phyloP scores from a whole-genome alignment of 2,888 invertebrate species.

The Lysandra coridon region DNA sequence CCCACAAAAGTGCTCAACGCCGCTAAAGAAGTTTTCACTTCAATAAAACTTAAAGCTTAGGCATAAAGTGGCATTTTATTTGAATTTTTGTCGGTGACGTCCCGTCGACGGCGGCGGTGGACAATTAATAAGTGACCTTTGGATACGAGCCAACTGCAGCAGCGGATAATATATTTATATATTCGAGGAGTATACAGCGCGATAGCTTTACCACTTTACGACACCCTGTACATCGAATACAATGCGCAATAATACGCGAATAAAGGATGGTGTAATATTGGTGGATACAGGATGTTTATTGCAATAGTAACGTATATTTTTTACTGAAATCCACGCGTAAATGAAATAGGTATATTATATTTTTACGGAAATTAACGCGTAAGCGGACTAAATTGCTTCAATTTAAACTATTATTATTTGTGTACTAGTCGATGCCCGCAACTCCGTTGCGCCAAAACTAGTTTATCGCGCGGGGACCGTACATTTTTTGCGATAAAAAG shows the following conservation, averaged over 20 bases:
- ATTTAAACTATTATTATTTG: too few relatives aligned
- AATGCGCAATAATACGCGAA: neutral
- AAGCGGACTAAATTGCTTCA: too few relatives aligned
- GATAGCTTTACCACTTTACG: slow-evolving; percentile 14
- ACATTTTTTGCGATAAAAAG: too few relatives aligned
- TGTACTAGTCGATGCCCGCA: too few relatives aligned
- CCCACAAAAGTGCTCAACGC: too few relatives aligned
- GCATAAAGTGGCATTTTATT: too few relatives aligned
- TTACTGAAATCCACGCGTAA: neutral
- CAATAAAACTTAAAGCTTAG: too few relatives aligned
- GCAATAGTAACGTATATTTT: neutral
- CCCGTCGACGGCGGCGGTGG: too few relatives aligned
- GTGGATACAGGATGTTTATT: neutral
- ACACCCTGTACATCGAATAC: slow-evolving; percentile 20
- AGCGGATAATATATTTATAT: slow-evolving; percentile 15
- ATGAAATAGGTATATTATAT: neutral
- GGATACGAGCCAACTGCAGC: slow-evolving; percentile 14
- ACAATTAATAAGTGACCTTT: neutral
- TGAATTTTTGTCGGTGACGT: too few relatives aligned
- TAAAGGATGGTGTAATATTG: neutral
- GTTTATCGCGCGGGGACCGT: too few relatives aligned
- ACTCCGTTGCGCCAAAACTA: too few relatives aligned
- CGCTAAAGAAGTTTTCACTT: too few relatives aligned
- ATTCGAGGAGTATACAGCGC: slow-evolving; percentile 11
- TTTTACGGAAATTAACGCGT: neutral